Base-by-base conservation (phyloP, 2,113 vertebrate genomes). In the Choloepus hoffmanni region DNA sequence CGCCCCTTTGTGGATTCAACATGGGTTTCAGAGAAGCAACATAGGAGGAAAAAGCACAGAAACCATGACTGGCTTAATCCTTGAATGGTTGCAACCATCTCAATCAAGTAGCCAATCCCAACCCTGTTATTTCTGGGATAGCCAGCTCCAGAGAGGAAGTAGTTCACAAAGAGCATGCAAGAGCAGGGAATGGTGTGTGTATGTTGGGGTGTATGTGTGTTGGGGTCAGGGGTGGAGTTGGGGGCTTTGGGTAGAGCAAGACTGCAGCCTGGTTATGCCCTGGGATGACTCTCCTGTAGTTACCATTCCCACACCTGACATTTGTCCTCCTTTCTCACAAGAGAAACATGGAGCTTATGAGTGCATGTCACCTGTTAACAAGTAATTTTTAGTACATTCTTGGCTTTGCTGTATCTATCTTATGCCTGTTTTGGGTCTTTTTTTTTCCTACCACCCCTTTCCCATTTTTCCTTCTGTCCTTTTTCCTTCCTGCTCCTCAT, bases 51-150 rank as follows among this genome's bases (percentile, higher is more conserved):
- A 63, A 23, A 63, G 62, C 62, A 63, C 62, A 63, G 62, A 63
- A 21, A 63, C 62, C 62, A 63, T 7, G 21, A 63, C 62, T 26
- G 24, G 24, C 23, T 62, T 23, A 63, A 63, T 24, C 62, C 62
- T 24, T 23, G 21, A 26, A 63, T 21, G 24, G 21, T 63, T 23
- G 21, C 62, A 23, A 62, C 79, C 99, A 99, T 48, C 99, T 99
- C 96, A 99, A 99, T 98, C 99, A 99, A 98, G 99, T 99, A 97
- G 99, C 99, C 98, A 99, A 99, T 98, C 99, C 99, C 3, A 98
- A 99, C 97, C 99, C 99, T 9, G 99, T 99, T 78, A 99, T 99
- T 98, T 99, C 99, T 2, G 99, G 99, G 68, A 99, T 99, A 97
- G 99, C 99, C 95, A 99, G 99, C 98, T 99, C 99, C 43, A 98